These are phyloP conservation scores for Herpailurus yagouaroundi DNA, from an alignment of 2,113 vertebrate genomes.

Conservation along the genomic window DNA sequence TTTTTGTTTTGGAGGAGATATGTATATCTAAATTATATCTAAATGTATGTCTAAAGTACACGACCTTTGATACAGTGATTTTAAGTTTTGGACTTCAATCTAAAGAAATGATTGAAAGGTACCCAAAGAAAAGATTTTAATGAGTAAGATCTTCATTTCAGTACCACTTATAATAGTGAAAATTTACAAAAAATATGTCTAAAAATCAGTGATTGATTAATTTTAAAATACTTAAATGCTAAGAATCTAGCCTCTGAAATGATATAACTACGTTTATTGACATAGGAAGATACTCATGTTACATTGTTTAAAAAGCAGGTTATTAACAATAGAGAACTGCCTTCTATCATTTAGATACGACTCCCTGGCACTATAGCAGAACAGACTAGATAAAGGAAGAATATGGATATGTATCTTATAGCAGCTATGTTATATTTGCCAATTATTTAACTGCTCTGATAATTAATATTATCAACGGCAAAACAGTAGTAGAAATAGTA, in stretches of 20 bases:
- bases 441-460: background rate
- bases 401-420: background rate
- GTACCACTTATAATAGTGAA: background rate
- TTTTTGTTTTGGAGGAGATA: too few species aligned
- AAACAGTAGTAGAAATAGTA: background rate
- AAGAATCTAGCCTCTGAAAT: background rate
- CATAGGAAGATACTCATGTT: background rate
- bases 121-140: background rate
- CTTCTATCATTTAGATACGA: background rate
- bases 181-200: background rate
- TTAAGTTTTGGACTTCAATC: background rate
- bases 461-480: background rate
- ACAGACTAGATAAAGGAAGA: background rate
- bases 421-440: background rate
- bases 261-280: background rate
- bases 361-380: background rate
- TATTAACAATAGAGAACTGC: background rate
- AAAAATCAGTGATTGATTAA: background rate
- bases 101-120: background rate
- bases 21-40: too few species aligned
- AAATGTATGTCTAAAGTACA: background rate
- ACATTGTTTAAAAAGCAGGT: background rate
- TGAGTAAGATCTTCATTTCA: background rate
- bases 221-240: too few species aligned
- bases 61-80: background rate